These are phyloP conservation scores for Diabrotica virgifera DNA, from an alignment of 1,140 invertebrate species.

Conservation along the genomic window DNA sequence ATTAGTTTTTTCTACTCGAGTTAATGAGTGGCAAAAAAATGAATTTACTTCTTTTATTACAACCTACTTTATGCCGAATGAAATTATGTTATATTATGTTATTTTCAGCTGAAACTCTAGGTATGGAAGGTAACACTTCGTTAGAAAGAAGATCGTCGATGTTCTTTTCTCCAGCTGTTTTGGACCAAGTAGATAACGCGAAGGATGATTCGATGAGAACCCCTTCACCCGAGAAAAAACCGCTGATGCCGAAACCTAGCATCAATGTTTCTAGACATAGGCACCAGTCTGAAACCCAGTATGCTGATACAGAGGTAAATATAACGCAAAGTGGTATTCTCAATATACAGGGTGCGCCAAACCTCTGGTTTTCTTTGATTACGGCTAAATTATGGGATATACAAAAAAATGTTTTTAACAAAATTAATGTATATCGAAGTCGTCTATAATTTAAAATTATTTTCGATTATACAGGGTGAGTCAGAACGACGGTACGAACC, in stretches of 20 bases:
- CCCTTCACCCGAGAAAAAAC: constrained; percentile 50
- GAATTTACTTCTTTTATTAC: no score
- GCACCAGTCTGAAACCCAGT: constrained; percentile 59
- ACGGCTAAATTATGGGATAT: no score
- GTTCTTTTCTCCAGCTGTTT: constrained; percentile 27
- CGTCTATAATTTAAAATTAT: no score
- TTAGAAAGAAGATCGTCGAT: constrained; percentile 39
- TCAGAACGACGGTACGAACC: no score
- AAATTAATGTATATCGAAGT: no score
- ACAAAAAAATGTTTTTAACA: no score
- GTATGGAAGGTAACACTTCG: constrained; percentile 64
- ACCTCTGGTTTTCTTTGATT: no score
- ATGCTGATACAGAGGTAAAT: constrained; percentile 77
- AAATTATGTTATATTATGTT: background rate
- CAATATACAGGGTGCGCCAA: no score
- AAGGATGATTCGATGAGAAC: constrained; percentile 37
- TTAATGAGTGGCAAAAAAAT: no score
- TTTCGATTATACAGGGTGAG: no score
- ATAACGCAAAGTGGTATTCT: background rate
- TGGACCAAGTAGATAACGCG: constrained; percentile 32
- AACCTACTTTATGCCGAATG: no score
- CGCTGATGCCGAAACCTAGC: constrained; percentile 17
- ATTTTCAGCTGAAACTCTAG: constrained; percentile 66
- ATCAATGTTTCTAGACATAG: constrained; percentile 42
- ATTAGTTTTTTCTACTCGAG: no score